phyloP scores from a whole-genome alignment of 2,113 vertebrate species.

The Patagioenas fasciata region DNA sequence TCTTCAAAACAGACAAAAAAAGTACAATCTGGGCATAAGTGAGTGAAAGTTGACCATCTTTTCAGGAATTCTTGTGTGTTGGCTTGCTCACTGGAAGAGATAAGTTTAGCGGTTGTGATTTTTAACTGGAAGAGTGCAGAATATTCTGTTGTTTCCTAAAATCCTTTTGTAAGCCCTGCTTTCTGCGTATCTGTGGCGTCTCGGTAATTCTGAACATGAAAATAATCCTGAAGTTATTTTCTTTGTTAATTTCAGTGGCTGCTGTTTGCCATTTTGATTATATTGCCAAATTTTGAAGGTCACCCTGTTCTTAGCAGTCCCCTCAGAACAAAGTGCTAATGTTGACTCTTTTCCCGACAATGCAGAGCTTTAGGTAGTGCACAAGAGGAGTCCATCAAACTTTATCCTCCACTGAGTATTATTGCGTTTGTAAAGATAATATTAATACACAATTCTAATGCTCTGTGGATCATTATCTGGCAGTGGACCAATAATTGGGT shows the following conservation, averaged over 20 bases:
- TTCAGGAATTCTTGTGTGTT: background rate
- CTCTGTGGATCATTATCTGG: constrained; percentile 76
- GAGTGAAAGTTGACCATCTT: background rate
- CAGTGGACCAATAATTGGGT: constrained; percentile 59
- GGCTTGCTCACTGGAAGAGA: background rate
- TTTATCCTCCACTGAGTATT: constrained; percentile 64
- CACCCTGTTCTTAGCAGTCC: constrained; percentile 22
- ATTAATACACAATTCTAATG: constrained; percentile 75
- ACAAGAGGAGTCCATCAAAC: constrained; percentile 55
- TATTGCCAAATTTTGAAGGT: constrained; percentile 62
- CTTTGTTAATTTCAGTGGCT: background rate
- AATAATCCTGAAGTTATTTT: background rate
- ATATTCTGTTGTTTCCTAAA: background rate
- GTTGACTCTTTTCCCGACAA: constrained; percentile 19
- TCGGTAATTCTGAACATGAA: background rate
- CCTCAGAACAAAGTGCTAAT: constrained; percentile 41
- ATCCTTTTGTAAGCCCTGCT: background rate
- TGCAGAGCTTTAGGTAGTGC: constrained; percentile 43
- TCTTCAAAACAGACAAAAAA: background rate
- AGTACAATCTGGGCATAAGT: background rate
- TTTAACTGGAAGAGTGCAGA: background rate
- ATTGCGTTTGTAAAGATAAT: constrained; percentile 75
- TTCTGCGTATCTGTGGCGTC: background rate
- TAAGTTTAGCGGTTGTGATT: background rate
- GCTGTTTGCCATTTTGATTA: constrained; percentile 1